A percentile compares a stretch with the other conserved stretches of the same genome.
phyloP scores from a whole-genome alignment of 2,113 vertebrate genomes.

The Burhinus bistriatus region DNA sequence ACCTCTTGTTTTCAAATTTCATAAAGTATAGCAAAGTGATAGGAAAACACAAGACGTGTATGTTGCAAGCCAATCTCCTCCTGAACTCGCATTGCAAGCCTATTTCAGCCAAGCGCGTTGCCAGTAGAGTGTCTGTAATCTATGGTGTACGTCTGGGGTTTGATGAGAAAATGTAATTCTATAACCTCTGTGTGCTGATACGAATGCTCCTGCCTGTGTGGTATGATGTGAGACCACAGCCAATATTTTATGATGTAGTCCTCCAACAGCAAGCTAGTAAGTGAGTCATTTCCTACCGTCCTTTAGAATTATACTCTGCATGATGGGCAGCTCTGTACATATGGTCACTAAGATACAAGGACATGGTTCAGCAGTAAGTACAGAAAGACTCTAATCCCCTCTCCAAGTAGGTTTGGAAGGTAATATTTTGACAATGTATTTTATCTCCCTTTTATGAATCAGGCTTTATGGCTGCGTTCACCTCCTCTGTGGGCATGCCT shows the following conservation, averaged over 20 bases:
- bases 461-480: not conserved
- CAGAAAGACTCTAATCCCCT: not conserved
- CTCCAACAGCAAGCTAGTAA: not conserved
- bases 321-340: not conserved
- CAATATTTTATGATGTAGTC: not conserved
- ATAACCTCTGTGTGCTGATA: conserved; percentile 22
- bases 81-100: not conserved
- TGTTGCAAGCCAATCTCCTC: not conserved
- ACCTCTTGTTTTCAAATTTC: not conserved
- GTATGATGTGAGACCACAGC: not conserved
- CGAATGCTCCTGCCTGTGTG: conserved; percentile 5
- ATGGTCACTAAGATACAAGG: not conserved
- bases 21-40: not conserved
- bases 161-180: conserved; percentile 21
- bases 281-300: conserved; percentile 13
- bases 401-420: not conserved
- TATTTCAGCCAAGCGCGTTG: not conserved
- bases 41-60: not conserved
- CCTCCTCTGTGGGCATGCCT: not conserved
- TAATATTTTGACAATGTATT: not conserved
- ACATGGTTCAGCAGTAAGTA: not conserved
- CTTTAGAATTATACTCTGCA: not conserved
- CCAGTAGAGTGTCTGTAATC: not conserved
- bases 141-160: not conserved
- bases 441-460: not conserved